A percentile compares a stretch with the other conserved stretches of the same genome.
Conservation (phyloP, 2,113 vertebrate genomes). For the Perca fluviatilis region DNA sequence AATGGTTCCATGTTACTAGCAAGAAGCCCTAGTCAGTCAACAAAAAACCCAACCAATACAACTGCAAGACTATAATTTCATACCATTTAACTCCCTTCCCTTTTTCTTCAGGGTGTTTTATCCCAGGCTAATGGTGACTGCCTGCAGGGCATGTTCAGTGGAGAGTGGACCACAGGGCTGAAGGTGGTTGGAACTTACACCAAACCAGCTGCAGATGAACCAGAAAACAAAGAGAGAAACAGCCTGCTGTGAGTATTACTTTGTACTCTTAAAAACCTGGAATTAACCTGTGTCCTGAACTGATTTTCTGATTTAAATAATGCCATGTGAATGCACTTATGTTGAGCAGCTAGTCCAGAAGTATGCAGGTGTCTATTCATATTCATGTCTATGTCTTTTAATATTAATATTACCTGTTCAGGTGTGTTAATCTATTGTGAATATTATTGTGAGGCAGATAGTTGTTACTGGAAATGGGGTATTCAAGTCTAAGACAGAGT, state of each 20-base stretch:
- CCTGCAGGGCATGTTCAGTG: conserved; percentile 93
- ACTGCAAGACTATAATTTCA: background rate
- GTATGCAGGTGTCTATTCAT: background rate
- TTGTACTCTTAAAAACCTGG: background rate
- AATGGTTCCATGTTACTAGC: background rate
- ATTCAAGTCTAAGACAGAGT: background rate
- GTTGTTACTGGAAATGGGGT: too few relatives aligned
- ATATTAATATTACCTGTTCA: background rate
- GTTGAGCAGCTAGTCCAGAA: background rate
- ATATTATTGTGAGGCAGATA: background rate
- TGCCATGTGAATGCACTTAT: background rate
- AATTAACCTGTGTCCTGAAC: background rate
- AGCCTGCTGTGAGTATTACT: conserved; percentile 86
- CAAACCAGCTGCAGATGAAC: conserved; percentile 88
- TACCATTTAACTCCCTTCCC: background rate
- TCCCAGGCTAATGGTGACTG: conserved; percentile 92
- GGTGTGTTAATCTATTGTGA: background rate
- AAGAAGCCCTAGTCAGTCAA: background rate
- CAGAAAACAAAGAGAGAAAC: conserved; percentile 83
- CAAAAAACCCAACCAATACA: background rate
- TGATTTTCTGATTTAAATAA: background rate
- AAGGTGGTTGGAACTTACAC: conserved; percentile 93
- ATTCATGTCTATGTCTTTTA: background rate
- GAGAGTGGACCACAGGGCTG: conserved; percentile 93
- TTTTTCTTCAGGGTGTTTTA: conserved; percentile 87